A percentile compares a stretch with the other conserved stretches of the same genome.
phyloP scores from a whole-genome alignment of 1,140 invertebrate species.

The Sycophila sp. region DNA sequence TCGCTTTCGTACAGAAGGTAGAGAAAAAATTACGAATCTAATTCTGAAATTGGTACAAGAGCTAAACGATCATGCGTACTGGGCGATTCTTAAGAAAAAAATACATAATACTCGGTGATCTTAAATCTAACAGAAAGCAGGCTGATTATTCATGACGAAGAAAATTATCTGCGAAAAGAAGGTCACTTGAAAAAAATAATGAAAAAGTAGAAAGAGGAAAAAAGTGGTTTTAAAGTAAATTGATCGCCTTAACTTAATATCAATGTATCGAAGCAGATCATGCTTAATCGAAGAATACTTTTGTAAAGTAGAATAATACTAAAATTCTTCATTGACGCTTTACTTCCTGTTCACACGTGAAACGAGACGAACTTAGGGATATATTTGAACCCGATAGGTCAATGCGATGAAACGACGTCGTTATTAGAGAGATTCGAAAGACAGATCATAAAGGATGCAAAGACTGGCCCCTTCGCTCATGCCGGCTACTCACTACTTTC shows the following conservation, averaged over 20 bases:
- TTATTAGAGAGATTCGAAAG: conserved; percentile 60
- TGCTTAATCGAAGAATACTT: conserved; percentile 38
- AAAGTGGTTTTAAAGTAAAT: conserved; percentile 33
- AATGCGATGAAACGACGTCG: conserved; percentile 3
- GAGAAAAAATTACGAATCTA: no score
- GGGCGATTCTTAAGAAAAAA: conserved; percentile 21
- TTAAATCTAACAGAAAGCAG: conserved; percentile 8
- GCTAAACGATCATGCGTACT: neutral
- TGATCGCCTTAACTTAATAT: conserved; percentile 23
- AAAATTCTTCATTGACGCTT: conserved; percentile 29
- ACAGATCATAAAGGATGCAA: conserved; percentile 61
- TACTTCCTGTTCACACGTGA: neutral
- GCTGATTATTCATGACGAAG: neutral
- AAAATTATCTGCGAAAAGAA: conserved; percentile 1
- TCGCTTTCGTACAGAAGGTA: no score
- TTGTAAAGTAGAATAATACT: conserved; percentile 40
- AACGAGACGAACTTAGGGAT: neutral
- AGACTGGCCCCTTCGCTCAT: conserved; percentile 67
- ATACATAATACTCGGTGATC: conserved; percentile 26
- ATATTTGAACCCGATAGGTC: neutral
- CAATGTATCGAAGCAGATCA: neutral
- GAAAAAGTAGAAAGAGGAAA: conserved; percentile 36
- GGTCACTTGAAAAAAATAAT: conserved; percentile 20
- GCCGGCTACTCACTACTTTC: conserved; percentile 54
- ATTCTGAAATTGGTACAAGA: neutral